A percentile compares a stretch with the other conserved stretches of the same genome.
These are phyloP conservation scores for Pseudois nayaur DNA, from an alignment of 2,113 vertebrate genomes.

Conservation along the genomic window DNA sequence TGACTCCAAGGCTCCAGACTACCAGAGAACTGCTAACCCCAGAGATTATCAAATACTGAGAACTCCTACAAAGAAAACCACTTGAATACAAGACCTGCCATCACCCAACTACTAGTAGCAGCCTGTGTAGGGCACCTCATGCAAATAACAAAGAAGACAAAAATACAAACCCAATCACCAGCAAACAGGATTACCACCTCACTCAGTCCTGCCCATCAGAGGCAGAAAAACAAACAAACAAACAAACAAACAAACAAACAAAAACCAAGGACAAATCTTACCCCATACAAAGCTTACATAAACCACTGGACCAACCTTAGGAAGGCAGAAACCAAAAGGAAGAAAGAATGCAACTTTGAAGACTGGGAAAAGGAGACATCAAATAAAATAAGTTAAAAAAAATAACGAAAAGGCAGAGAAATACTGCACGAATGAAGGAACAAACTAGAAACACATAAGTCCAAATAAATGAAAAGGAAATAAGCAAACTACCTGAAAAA, in stretches of 20 bases:
- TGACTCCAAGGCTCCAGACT: background rate
- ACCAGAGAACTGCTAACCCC: background rate
- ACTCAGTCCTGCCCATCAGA: background rate
- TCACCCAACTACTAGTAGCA: background rate
- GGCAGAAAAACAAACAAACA: background rate
- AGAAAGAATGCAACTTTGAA: background rate
- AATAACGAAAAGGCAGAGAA: background rate
- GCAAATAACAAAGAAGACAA: background rate
- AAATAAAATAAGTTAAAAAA: background rate
- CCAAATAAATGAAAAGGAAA: background rate
- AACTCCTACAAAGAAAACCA: background rate
- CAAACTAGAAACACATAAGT: background rate
- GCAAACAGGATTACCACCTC: background rate
- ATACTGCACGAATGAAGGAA: background rate
- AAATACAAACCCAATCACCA: background rate
- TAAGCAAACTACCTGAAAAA: background rate
- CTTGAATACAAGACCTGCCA: background rate
- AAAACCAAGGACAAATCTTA: background rate
- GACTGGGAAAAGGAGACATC: background rate
- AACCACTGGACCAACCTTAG: background rate
- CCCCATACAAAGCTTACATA: background rate
- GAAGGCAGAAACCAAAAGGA: background rate
- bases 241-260: background rate
- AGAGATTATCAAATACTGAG: background rate
- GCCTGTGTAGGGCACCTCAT: background rate